Base-by-base conservation (phyloP, 2,888 invertebrate genomes). In the Caenorhabditis japonica region DNA sequence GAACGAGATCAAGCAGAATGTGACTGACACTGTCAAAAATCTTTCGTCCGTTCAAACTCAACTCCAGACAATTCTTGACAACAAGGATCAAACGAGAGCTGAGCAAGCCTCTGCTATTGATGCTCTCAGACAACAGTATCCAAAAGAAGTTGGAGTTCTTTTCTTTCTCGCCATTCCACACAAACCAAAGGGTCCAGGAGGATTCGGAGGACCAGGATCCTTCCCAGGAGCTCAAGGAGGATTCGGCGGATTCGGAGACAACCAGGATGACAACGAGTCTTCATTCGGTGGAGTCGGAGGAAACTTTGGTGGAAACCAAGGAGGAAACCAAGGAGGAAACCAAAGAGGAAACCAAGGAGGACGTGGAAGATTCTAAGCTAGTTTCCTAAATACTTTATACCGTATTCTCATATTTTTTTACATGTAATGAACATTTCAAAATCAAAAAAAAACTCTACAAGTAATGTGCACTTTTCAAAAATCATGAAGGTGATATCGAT, bases 71-170 rank as follows among this genome's bases (percentile, higher is more conserved):
- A 76, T 76, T 25, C 56, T 76, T 23, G 46, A 34, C 46, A 76
- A 76, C 43, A 72, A 69, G 49, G 36, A 73, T 21, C 73, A 69
- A 49, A 76, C 76, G n/a, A 51, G 49, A 25, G 30, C 10, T n/a
- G 38, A 68, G 15, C 51, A 49, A 33, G 17, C 41, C 23, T 49
- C 66, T 41, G 72, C 66, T 15, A 49, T 73, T 15, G 47, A 27
- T 30, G 33, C 49, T 17, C 44, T 71, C 17, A 52, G 34, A 21
- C 34, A 71, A 13, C 51, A 68, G 33, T 44, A 52, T 49, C 68
- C 68, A 39, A 21, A 59, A 38, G 68, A 59, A 36, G 58, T 68
- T 15, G 58, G 51, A 34, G 58, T 44, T 21, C 44, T 68, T n/a
- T 58, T 68, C 52, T 68, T 59, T 52, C 27, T 68, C 1, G 52